Evolutionary conservation across 64 coral and sea anemone species (phyloP).

Genomic region (Anthopleura sola): DNA sequence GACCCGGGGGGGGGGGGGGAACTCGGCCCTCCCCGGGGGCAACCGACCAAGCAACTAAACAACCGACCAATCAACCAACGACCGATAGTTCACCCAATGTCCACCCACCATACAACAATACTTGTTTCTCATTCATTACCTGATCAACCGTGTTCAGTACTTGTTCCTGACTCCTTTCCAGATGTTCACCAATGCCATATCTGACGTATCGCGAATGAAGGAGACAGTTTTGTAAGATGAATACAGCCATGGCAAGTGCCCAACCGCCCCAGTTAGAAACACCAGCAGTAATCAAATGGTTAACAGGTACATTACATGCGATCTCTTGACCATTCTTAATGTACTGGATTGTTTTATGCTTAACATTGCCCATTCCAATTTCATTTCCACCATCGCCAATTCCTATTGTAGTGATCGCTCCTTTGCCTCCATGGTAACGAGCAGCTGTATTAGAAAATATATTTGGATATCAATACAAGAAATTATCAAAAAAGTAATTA

Average conservation of each 20-base stretch:
- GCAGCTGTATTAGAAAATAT: background rate
- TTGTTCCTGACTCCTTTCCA: conserved; percentile 2
- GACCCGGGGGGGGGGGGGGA: too few relatives aligned
- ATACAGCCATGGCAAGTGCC: conserved; percentile 72
- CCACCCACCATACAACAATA: too few relatives aligned
- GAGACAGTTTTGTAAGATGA: conserved; percentile 66
- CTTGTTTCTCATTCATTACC: conserved; percentile 37
- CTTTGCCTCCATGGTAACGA: conserved; percentile 5
- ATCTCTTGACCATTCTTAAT: conserved; percentile 73
- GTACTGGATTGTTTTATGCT: conserved; percentile 31
- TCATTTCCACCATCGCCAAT: conserved; percentile 98
- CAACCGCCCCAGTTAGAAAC: conserved; percentile 98
- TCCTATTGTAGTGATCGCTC: conserved; percentile 63
- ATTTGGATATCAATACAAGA: background rate
- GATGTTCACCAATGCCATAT: conserved; percentile 37
- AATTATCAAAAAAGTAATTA: too few relatives aligned
- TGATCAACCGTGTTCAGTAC: conserved; percentile 56
- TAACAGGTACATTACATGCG: conserved; percentile 59
- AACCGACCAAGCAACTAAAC: too few relatives aligned
- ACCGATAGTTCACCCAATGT: too few relatives aligned
- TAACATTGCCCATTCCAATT: conserved; percentile 96
- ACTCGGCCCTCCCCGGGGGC: too few relatives aligned
- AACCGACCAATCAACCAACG: too few relatives aligned
- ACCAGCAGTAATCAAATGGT: conserved; percentile 88
- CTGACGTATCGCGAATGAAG: conserved; percentile 68